Percentiles rank a stretch among this genome's conserved stretches.
phyloP scores from a whole-genome alignment of 2,797 vertebrate species.

The Acrossocheilus fasciatus region DNA sequence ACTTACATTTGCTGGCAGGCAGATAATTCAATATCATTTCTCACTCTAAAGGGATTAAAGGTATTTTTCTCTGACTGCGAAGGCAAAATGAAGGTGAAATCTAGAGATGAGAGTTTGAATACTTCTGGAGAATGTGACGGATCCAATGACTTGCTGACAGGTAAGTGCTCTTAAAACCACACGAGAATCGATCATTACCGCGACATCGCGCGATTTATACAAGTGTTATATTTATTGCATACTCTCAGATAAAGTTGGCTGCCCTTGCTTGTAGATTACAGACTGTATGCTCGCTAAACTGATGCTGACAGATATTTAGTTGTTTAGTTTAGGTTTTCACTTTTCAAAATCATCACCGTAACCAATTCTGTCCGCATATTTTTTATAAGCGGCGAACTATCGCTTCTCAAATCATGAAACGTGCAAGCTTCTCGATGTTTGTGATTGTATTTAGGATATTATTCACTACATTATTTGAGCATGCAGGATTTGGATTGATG shows the following conservation, averaged over 20 bases:
- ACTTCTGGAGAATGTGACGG: constrained; percentile 78
- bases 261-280: background rate
- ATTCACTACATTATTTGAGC: background rate
- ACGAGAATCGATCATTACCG: too few species aligned
- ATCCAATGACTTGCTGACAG: constrained; percentile 76
- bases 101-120: constrained; percentile 76
- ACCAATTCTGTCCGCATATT: background rate
- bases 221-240: background rate
- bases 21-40: background rate
- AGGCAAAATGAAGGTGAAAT: constrained; percentile 72
- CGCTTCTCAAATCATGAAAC: background rate
- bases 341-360: background rate
- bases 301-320: background rate
- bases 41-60: background rate
- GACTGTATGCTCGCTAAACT: background rate
- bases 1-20: background rate
- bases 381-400: too few species aligned
- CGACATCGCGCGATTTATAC: background rate
- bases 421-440: background rate
- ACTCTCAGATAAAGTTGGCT: background rate
- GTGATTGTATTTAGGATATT: background rate
- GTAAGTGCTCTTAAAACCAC: constrained; percentile 52
- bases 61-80: background rate
- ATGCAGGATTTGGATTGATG: background rate
- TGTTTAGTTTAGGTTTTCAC: background rate